phyloP scores from a whole-genome alignment of 2,113 vertebrate genomes.

The Ursus arctos region DNA sequence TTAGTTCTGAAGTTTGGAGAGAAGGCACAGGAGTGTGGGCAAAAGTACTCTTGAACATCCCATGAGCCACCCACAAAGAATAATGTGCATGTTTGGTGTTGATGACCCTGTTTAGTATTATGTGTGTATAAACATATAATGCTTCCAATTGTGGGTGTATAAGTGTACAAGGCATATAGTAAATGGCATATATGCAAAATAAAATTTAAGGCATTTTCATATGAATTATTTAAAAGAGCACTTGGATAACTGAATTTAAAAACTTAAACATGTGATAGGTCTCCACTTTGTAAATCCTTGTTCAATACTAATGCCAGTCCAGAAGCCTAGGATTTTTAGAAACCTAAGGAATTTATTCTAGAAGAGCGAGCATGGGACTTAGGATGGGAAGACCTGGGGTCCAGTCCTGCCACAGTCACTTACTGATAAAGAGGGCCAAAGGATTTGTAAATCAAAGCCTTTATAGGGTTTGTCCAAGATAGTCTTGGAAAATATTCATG shows the following conservation, averaged over 20 bases:
- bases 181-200: not conserved
- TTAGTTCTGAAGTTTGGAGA: not conserved
- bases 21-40: not conserved
- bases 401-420: not conserved
- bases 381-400: not conserved
- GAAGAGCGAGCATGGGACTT: not conserved
- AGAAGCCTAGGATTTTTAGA: not conserved
- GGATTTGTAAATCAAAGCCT: slow-evolving; percentile 15
- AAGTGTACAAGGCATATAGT: not conserved
- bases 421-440: not conserved
- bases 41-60: not conserved
- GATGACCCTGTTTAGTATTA: not conserved
- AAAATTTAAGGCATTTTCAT: slow-evolving; percentile 42
- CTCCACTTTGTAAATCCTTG: not conserved
- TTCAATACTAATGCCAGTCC: not conserved
- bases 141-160: not conserved
- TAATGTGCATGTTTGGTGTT: not conserved
- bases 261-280: not conserved
- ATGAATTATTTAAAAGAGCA: slow-evolving; percentile 34
- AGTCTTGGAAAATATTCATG: not conserved
- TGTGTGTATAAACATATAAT: not conserved
- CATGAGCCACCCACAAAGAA: not conserved
- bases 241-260: slow-evolving; percentile 38
- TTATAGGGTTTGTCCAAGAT: not conserved
- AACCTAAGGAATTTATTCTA: not conserved